Evolutionary conservation across 2,888 invertebrate species (phyloP).

Genomic region (Heterodera filipjevi): DNA sequence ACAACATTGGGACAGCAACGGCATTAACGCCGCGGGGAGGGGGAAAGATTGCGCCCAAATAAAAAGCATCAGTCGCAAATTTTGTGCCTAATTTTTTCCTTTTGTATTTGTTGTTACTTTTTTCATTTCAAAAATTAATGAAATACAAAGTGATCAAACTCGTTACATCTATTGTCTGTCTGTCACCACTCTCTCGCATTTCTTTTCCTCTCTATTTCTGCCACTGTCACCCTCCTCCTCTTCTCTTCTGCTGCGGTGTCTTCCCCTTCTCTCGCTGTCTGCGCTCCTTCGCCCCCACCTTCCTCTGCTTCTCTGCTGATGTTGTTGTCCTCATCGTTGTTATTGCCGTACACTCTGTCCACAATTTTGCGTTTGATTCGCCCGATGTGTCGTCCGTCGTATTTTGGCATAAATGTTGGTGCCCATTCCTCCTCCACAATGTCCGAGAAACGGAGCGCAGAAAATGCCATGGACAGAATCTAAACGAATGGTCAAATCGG

Average conservation of each 20-base stretch:
- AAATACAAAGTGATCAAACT: too few relatives aligned
- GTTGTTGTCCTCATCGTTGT: not conserved
- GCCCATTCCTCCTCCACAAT: conserved; percentile 31
- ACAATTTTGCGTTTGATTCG: conserved; percentile 28
- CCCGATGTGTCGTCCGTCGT: conserved; percentile 17
- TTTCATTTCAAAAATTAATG: too few relatives aligned
- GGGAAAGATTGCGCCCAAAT: too few relatives aligned
- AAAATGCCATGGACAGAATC: conserved; percentile 31
- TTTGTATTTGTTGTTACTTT: too few relatives aligned
- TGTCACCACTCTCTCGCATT: too few relatives aligned
- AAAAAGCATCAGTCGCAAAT: too few relatives aligned
- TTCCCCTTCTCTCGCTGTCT: not conserved
- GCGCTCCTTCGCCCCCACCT: not conserved
- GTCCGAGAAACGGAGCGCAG: conserved; percentile 20
- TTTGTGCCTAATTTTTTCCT: too few relatives aligned
- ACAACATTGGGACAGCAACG: too few relatives aligned
- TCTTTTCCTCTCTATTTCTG: too few relatives aligned
- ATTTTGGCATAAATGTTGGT: conserved; percentile 20
- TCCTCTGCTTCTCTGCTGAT: not conserved
- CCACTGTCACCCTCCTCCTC: not conserved
- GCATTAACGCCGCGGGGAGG: too few relatives aligned
- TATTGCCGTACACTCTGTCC: conserved; percentile 27
- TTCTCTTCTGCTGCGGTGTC: not conserved
- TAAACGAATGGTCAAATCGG: not conserved
- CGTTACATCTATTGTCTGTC: too few relatives aligned